Evolutionary conservation across 2,888 invertebrate genomes (phyloP), one percentile per base, ranked within the genome.

Genomic region (Cremastinae sp.): DNA sequence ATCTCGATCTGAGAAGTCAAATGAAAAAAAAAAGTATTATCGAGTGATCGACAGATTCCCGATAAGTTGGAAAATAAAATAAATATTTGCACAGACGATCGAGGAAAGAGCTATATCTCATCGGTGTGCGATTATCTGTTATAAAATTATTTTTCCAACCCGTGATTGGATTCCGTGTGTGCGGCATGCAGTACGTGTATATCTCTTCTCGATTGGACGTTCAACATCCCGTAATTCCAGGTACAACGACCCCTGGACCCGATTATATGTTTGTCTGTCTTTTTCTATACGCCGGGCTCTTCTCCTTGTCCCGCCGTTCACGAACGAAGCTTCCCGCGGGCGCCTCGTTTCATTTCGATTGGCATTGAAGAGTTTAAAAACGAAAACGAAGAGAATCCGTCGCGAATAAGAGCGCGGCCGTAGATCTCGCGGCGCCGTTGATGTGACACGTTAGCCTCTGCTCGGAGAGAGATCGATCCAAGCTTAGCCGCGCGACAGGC

Each of bases 401-500:
- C 76, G 80, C 74, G 56, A 54, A 28, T 28, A 81, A 83, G 84
- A 79, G 79, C 79, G 83, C 79, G 83, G 84, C 81, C 84, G 85
- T 87, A 87, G 87, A 87, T 88, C 87, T 87, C 84, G 86, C 86
- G 86, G 86, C 84, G 83, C 83, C 80, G 86, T 86, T 86, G 86
- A 86, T 86, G 87, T 85, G 86, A 85, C 84, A 84, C 84, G 82
- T 79, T 75, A 28, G 65, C 71, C 62, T 70, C 71, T 66, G 74
- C 80, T 78, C 76, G 74, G 45, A 56, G 56, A 22, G 58, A 53
- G 53, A 20, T 56, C 51, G 64, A 71, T 81, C 80, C 28, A 28
- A 28, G 28, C 28, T 28, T 28, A 28, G 5, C 28, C 28, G 28
- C 28, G 28, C n/a, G n/a, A n/a, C n/a, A 5, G 2, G 77, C 77